Base-by-base conservation (phyloP, 2,888 invertebrate genomes). In the Tiphia femorata region DNA sequence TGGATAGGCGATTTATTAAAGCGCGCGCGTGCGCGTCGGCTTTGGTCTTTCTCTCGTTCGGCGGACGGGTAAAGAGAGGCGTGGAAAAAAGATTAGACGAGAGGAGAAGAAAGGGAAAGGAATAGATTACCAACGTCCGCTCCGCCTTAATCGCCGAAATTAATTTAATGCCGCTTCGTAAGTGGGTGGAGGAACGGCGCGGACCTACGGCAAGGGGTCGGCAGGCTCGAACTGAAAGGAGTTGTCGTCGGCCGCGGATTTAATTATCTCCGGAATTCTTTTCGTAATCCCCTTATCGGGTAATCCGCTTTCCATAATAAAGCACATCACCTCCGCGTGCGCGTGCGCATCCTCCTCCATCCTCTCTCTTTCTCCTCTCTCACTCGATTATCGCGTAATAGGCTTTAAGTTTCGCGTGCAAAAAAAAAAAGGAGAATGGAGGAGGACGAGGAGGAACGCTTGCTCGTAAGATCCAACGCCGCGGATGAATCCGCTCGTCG, bases 1-100 rank as follows among this genome's bases (percentile, higher is more conserved):
- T n/a, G n/a, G n/a, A n/a, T n/a, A n/a, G n/a, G n/a, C n/a, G n/a
- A 75, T 79, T 79, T 78, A 78, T 78, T 78, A 76, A 78, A 75
- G 53, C 63, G 55, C 49, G 29, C 12, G 17, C 17, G 30, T 20
- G 35, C 23, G 48, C 67, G 73, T 64, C 73, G n/a, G n/a, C n/a
- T n/a, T n/a, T n/a, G n/a, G n/a, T n/a, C n/a, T n/a, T n/a, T n/a
- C n/a, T n/a, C n/a, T n/a, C n/a, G n/a, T n/a, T n/a, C n/a, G n/a
- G n/a, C n/a, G n/a, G n/a, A n/a, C n/a, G n/a, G n/a, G n/a, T n/a
- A n/a, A n/a, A n/a, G n/a, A n/a, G n/a, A n/a, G n/a, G n/a, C n/a
- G n/a, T n/a, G n/a, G n/a, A n/a, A n/a, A n/a, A n/a, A n/a, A n/a
- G n/a, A n/a, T n/a, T n/a, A n/a, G n/a, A n/a, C n/a, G n/a, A n/a